Percentiles rank a stretch among this genome's conserved stretches.
These are phyloP conservation scores for Aspiorhynchus laticeps DNA, from an alignment of 2,113 vertebrate species.

Conservation along the genomic window DNA sequence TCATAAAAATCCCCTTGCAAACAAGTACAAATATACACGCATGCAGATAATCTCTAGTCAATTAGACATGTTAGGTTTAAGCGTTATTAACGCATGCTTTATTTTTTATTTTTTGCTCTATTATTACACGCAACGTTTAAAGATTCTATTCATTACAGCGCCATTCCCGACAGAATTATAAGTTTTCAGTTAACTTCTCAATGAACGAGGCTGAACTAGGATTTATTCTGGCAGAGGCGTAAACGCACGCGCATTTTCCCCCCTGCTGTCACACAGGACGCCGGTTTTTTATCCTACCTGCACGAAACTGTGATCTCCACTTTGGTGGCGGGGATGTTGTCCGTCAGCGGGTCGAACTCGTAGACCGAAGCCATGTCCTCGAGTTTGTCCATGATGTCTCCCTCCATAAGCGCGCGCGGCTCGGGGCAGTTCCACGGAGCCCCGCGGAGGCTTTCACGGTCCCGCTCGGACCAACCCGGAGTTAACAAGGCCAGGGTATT, in stretches of 20 bases:
- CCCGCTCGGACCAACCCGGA: conserved; percentile 47
- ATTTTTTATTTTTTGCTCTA: too few species aligned
- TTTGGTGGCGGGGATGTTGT: conserved; percentile 90
- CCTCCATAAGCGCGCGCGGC: conserved; percentile 77
- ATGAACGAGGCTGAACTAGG: not conserved
- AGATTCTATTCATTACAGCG: not conserved
- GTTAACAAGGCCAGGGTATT: conserved; percentile 39
- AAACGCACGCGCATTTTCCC: not conserved
- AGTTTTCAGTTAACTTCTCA: not conserved
- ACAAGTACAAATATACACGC: not conserved
- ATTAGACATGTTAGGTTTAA: not conserved
- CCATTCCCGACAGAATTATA: not conserved
- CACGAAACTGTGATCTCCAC: conserved; percentile 95
- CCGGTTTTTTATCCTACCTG: conserved; percentile 75
- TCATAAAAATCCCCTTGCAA: not conserved
- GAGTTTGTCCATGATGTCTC: conserved; percentile 83
- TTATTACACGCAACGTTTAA: not conserved
- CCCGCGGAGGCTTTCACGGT: conserved; percentile 66
- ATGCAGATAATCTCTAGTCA: not conserved
- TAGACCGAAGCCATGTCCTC: conserved; percentile 87
- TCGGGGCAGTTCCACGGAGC: conserved; percentile 70
- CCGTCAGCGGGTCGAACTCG: conserved; percentile 86
- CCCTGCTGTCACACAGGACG: not conserved
- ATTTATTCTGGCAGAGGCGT: not conserved
- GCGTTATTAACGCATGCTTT: not conserved